A percentile compares a stretch with the other conserved stretches of the same genome.
phyloP scores from a whole-genome alignment of 2,113 vertebrate species.

The Sardina pilchardus region DNA sequence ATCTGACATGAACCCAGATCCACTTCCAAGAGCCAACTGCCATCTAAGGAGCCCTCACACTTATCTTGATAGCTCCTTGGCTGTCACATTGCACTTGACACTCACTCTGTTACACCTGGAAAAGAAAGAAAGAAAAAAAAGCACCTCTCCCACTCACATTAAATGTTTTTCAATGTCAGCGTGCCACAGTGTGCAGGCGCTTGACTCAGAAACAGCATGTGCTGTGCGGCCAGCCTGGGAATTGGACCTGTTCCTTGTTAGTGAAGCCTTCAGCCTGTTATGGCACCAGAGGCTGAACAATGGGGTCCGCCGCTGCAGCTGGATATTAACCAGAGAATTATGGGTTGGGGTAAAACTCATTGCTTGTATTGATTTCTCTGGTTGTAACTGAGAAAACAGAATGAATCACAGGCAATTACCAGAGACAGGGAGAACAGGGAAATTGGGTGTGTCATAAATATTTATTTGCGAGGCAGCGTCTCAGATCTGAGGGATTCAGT shows the following conservation, averaged over 20 bases:
- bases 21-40: not conserved
- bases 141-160: not conserved
- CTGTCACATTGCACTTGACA: not conserved
- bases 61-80: not conserved
- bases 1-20: not conserved
- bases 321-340: not conserved
- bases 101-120: not conserved
- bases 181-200: not conserved
- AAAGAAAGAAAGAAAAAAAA: not conserved
- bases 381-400: constrained; percentile 67
- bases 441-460: constrained; percentile 72
- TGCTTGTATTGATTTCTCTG: constrained; percentile 71
- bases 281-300: not conserved
- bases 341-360: not conserved
- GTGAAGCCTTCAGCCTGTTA: constrained; percentile 42
- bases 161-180: not conserved
- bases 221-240: not conserved
- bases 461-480: constrained; percentile 67
- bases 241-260: constrained; percentile 6
- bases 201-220: not conserved
- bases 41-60: not conserved
- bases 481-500: constrained; percentile 71
- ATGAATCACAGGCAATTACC: constrained; percentile 75
- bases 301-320: not conserved
- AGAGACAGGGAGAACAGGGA: constrained; percentile 60